These are phyloP conservation scores for Erythrolamprus reginae DNA, from an alignment of 2,113 vertebrate species.

Conservation along the genomic window DNA sequence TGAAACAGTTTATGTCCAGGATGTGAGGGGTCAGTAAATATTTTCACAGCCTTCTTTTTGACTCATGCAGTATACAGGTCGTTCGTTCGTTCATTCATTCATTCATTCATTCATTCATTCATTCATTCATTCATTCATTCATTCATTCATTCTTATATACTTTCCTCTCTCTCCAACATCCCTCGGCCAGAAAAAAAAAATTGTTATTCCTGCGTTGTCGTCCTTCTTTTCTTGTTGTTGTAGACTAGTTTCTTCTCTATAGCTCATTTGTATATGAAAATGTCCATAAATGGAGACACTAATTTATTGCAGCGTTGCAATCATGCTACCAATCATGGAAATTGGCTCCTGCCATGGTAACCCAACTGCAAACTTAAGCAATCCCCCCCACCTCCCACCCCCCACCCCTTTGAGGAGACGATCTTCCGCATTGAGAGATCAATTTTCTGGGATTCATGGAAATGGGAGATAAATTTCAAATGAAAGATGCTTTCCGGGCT, in stretches of 20 bases:
- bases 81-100: too few species aligned
- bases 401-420: not conserved
- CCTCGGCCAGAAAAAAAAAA: not conserved
- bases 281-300: not conserved
- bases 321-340: constrained; percentile 14
- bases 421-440: not conserved
- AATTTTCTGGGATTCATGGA: not conserved
- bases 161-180: not conserved
- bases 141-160: too few species aligned
- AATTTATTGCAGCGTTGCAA: constrained; percentile 9
- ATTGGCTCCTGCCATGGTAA: constrained; percentile 10
- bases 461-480: not conserved
- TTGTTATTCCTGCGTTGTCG: not conserved
- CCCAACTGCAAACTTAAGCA: not conserved
- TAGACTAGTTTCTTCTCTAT: not conserved
- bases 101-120: not conserved
- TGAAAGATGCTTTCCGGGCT: not conserved
- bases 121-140: not conserved
- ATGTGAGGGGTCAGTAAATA: too few species aligned
- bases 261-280: constrained; percentile 9
- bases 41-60: too few species aligned
- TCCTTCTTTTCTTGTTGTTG: not conserved
- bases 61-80: too few species aligned
- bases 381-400: not conserved
- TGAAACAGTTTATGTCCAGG: too few species aligned